These are phyloP conservation scores for Pantelozetes paolii DNA, from an alignment of 2,888 invertebrate species.

Conservation along the genomic window DNA sequence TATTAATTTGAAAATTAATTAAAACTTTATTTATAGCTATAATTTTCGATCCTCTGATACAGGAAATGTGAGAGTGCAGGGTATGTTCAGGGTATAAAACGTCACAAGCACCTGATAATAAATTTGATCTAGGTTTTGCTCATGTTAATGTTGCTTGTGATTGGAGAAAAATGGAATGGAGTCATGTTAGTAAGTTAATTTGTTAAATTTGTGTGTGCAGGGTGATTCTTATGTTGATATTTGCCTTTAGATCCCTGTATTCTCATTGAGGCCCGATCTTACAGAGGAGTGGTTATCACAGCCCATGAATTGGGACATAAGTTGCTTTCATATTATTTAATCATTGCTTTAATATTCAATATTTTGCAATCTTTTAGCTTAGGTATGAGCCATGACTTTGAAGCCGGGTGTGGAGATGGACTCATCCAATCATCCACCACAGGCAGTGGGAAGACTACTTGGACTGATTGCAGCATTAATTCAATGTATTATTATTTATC, in stretches of 20 bases:
- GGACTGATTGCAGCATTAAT: background rate
- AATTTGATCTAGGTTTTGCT: background rate
- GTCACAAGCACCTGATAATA: background rate
- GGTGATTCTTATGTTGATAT: background rate
- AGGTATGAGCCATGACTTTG: slow-evolving; percentile 9
- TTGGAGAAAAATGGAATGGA: background rate
- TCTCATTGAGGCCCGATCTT: slow-evolving; percentile 7
- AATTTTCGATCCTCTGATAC: background rate
- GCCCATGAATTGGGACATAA: slow-evolving; percentile 28
- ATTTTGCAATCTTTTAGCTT: background rate
- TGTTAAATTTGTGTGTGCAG: background rate
- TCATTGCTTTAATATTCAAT: background rate
- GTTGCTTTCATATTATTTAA: background rate
- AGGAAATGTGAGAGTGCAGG: background rate
- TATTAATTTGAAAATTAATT: background rate
- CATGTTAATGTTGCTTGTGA: background rate
- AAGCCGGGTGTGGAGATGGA: background rate
- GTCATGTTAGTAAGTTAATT: background rate
- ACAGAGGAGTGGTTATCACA: background rate
- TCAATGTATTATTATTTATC: background rate
- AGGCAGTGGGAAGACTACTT: background rate
- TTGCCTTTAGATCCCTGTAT: background rate
- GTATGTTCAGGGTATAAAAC: background rate
- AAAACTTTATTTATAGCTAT: background rate
- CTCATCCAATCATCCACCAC: background rate